A percentile compares a stretch with the other conserved stretches of the same genome.
Evolutionary conservation across 2,797 vertebrate genomes (phyloP).

Genomic region (Myoxocephalus aenaeus): DNA sequence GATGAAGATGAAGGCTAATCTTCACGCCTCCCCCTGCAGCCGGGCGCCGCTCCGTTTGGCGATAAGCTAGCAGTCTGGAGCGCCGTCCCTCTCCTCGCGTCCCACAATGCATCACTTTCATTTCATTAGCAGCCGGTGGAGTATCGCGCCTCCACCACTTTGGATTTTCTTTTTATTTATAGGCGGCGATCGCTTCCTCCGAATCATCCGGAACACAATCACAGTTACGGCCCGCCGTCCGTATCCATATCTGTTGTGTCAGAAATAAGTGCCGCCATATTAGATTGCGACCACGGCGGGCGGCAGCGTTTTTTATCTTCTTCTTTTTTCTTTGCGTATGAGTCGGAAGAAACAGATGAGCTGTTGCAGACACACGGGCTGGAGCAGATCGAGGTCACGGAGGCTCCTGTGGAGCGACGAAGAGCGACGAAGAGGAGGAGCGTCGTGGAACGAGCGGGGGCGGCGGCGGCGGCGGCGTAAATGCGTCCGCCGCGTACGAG

Average conservation of each 20-base stretch:
- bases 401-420: constrained; percentile 63
- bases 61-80: too few relatives aligned
- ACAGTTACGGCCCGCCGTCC: constrained; percentile 48
- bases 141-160: constrained; percentile 39
- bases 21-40: constrained; percentile 40
- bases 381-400: constrained; percentile 77
- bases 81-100: too few relatives aligned
- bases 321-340: constrained; percentile 42
- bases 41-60: background rate
- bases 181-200: constrained; percentile 27
- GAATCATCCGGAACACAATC: constrained; percentile 57
- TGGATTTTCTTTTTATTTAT: constrained; percentile 60
- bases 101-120: background rate
- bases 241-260: constrained; percentile 48
- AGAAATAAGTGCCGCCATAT: constrained; percentile 56
- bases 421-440: constrained; percentile 29
- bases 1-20: constrained; percentile 74
- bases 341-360: constrained; percentile 72
- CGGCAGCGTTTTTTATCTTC: too few relatives aligned
- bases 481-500: constrained; percentile 52
- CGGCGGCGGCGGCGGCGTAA: too few relatives aligned
- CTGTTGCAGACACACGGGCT: constrained; percentile 72
- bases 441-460: too few relatives aligned
- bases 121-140: constrained; percentile 48
- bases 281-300: constrained; percentile 48